These are phyloP conservation scores for Heterodera carotae DNA, from an alignment of 1,140 invertebrate genomes.

Conservation along the genomic window DNA sequence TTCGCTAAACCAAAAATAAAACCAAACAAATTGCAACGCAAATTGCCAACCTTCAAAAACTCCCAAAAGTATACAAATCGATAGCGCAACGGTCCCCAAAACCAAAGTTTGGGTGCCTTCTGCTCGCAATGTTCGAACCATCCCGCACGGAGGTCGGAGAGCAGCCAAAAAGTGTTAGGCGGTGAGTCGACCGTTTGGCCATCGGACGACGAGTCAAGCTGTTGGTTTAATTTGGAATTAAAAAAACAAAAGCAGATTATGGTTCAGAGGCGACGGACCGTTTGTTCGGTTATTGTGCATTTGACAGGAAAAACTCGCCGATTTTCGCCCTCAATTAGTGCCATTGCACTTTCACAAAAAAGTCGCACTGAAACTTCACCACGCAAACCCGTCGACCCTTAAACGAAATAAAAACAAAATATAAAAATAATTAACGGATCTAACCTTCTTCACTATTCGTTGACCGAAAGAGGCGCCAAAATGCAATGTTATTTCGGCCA, in stretches of 20 bases:
- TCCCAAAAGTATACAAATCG: constrained; percentile 41
- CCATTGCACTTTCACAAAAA: constrained; percentile 49
- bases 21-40: neutral
- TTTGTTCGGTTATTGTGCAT: constrained; percentile 28
- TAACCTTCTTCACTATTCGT: neutral
- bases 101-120: constrained; percentile 44
- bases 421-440: neutral
- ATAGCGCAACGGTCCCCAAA: constrained; percentile 31
- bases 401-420: constrained; percentile 22
- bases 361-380: constrained; percentile 26
- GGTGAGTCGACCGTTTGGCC: neutral
- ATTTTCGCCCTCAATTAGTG: constrained; percentile 37
- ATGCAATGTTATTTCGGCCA: constrained; percentile 33
- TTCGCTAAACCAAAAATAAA: constrained; percentile 24
- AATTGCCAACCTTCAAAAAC: constrained; percentile 40
- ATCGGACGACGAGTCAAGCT: neutral
- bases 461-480: constrained; percentile 12
- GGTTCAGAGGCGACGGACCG: no score
- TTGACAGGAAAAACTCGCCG: constrained; percentile 29
- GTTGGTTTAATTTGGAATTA: no score
- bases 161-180: constrained; percentile 33
- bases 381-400: constrained; percentile 17
- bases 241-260: no score
- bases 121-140: constrained; percentile 53
- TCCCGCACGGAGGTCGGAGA: constrained; percentile 35